These are phyloP conservation scores for Okamejei kenojei DNA, from an alignment of 2,797 vertebrate genomes.

Conservation along the genomic window DNA sequence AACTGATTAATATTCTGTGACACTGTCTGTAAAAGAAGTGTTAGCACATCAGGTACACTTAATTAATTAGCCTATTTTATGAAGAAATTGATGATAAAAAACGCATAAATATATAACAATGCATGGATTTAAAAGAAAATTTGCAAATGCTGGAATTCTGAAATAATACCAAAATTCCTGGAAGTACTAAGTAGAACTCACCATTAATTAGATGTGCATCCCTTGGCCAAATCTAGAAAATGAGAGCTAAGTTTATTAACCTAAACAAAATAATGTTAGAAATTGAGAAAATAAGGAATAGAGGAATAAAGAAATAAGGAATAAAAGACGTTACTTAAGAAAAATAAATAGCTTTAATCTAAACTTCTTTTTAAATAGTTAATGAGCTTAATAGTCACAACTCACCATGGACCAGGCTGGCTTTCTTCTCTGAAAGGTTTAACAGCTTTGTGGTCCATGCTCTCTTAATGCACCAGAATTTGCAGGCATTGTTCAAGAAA, in stretches of 20 bases:
- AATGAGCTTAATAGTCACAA: not conserved
- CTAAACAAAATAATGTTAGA: not conserved
- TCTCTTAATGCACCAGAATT: too few species aligned
- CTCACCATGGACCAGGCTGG: too few species aligned
- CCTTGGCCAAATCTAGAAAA: not conserved
- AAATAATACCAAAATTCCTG: not conserved
- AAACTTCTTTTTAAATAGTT: not conserved
- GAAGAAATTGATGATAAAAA: not conserved
- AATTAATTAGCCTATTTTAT: not conserved
- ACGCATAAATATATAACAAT: not conserved
- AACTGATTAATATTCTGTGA: not conserved
- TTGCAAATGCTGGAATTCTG: slow-evolving; percentile 25
- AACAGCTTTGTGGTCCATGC: too few species aligned
- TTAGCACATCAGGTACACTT: too few species aligned
- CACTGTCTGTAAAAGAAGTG: slow-evolving; percentile 3
- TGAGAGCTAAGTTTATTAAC: not conserved
- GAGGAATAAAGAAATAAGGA: not conserved
- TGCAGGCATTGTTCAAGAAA: too few species aligned
- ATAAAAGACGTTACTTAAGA: not conserved
- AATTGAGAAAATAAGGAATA: not conserved
- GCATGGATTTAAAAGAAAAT: not conserved
- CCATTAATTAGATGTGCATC: not conserved
- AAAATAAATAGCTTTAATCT: not conserved
- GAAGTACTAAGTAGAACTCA: not conserved
- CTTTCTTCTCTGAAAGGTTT: too few species aligned